Base-by-base conservation (phyloP, 2,888 invertebrate species). In the Rotaria socialis region DNA sequence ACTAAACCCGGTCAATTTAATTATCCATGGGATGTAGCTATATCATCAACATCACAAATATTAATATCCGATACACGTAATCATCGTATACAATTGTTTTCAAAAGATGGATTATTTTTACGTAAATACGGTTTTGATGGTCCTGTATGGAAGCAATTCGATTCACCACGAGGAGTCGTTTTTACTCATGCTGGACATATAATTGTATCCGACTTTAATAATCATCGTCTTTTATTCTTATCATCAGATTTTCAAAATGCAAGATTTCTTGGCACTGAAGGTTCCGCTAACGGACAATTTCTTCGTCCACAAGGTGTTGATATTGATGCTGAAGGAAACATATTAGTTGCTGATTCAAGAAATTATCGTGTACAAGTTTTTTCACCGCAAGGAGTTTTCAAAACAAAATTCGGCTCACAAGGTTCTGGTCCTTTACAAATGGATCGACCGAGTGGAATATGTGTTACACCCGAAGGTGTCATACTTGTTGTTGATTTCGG, bases 1-100 rank as follows among this genome's bases (percentile, higher is more conserved):
- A 94, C 93, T 88, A 94, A 94, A 87, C 94, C 94, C 89, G 96
- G 96, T 1, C 95, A 96, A 90, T 97, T 97, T 90, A 95, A 96
- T 90, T 97, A 97, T 92, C 97, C 97, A 0, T 97, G 97, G 97
- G 97, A 96, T 91, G 95, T 97, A 10, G 96, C 96, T n/a, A 94
- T 94, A 22, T 96, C 96, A 90, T 92, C 93, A 0, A 92, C 94
- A 67, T 95, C 95, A 55, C 94, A 95, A 88, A 95, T 97, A 88
- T 93, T 95, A 1, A 96, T 97, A 8, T 95, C 96, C 0, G 97
- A 97, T 90, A 96, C 96, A 0, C 93, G 96, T 86, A 97, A 97
- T 91, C 96, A 96, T 91, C 94, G 97, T 86, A 94, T 94, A 3
- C 96, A 96, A 90, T 92, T 96, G 87, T 97, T 97, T 91, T 94